Conservation (phyloP, 1,140 invertebrate genomes). For the Heliconius hewitsoni region DNA sequence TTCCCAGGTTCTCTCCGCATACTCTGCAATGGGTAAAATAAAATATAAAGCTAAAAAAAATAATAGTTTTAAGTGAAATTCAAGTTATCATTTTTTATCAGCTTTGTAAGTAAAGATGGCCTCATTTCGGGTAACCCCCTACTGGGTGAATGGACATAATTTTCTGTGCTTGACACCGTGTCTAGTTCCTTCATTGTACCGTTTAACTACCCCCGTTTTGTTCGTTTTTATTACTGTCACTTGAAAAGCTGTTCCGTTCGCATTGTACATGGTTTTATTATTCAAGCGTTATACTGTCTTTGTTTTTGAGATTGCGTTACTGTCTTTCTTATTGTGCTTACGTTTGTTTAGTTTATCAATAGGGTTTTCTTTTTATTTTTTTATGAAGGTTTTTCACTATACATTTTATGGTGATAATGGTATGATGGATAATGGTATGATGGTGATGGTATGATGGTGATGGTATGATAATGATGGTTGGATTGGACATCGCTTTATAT, state of each 20-base stretch:
- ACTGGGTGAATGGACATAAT: slow-evolving; percentile 76
- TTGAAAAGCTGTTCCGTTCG: slow-evolving; percentile 42
- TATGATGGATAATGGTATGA: too few species aligned
- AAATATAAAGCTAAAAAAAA: too few species aligned
- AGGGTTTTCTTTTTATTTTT: background rate
- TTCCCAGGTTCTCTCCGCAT: too few species aligned
- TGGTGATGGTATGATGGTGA: too few species aligned
- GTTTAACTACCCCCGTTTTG: slow-evolving; percentile 58
- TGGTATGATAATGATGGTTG: too few species aligned
- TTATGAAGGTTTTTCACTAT: too few species aligned
- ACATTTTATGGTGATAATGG: too few species aligned
- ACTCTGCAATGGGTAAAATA: too few species aligned
- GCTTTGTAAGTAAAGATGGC: slow-evolving; percentile 55
- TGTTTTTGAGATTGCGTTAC: slow-evolving; percentile 12
- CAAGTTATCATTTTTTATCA: background rate
- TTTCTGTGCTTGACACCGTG: slow-evolving; percentile 77
- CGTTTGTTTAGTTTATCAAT: background rate
- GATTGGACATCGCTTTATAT: too few species aligned
- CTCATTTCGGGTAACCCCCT: slow-evolving; percentile 69
- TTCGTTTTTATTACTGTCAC: slow-evolving; percentile 68
- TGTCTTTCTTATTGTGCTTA: background rate
- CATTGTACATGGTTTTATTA: slow-evolving; percentile 36
- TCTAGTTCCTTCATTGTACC: slow-evolving; percentile 67
- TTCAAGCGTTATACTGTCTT: slow-evolving; percentile 23
- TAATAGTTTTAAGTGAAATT: background rate